A percentile compares a stretch with the other conserved stretches of the same genome.
These are phyloP conservation scores for Xiphophorus couchianus DNA, from an alignment of 2,113 vertebrate genomes.

Conservation along the genomic window DNA sequence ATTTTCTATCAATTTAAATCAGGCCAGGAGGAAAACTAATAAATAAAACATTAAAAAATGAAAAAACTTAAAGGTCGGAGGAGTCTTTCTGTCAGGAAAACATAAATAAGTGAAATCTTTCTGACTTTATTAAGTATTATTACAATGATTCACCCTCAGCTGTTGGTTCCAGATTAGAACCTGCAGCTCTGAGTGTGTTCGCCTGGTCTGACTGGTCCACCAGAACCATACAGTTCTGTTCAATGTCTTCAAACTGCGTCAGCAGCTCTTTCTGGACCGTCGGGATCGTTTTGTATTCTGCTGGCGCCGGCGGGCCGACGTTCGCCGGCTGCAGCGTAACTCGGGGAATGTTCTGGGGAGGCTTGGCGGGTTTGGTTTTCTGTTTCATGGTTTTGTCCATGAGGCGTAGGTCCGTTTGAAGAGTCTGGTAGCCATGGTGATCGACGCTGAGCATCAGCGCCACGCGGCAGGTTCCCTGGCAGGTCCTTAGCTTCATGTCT, in stretches of 20 bases:
- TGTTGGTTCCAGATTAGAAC: no score
- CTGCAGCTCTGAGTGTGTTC: neutral
- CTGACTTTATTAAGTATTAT: no score
- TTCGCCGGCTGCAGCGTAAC: conserved; percentile 38
- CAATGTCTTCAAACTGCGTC: conserved; percentile 73
- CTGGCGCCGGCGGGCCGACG: neutral
- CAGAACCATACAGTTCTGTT: conserved; percentile 57
- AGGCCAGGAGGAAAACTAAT: neutral
- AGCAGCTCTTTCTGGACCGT: conserved; percentile 50
- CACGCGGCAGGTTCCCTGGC: conserved; percentile 72
- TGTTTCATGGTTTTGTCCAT: neutral
- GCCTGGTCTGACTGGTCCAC: conserved; percentile 18
- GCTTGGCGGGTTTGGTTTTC: neutral
- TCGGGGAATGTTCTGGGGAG: conserved; percentile 14
- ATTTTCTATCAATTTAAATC: neutral
- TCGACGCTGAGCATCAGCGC: conserved; percentile 43
- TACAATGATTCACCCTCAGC: no score
- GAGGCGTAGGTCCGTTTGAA: conserved; percentile 34
- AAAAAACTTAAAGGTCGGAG: neutral
- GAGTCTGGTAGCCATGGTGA: conserved; percentile 17
- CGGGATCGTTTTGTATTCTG: conserved; percentile 46
- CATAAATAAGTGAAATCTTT: neutral
- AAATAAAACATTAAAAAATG: neutral
- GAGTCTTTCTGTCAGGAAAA: neutral
- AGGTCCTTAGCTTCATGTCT: conserved; percentile 76